A percentile compares a stretch with the other conserved stretches of the same genome.
Evolutionary conservation across 2,113 vertebrate genomes (phyloP).

Genomic region (Suricata suricatta): DNA sequence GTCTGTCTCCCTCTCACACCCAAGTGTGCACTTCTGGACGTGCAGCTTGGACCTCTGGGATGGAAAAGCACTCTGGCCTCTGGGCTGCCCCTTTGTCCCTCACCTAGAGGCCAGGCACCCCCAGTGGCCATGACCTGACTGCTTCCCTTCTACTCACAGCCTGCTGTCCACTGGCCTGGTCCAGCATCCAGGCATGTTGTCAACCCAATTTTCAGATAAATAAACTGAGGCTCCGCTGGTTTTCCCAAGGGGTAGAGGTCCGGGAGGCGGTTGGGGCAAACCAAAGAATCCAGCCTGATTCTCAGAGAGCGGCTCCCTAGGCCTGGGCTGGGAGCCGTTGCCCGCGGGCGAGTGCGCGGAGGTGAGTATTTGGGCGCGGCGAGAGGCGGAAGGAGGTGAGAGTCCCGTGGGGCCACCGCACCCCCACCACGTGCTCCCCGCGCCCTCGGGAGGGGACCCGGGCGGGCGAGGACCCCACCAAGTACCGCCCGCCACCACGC

Average conservation of each 20-base stretch:
- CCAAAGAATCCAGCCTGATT: neutral
- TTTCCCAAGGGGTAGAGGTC: neutral
- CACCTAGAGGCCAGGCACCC: neutral
- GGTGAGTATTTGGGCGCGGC: neutral
- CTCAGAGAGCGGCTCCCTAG: neutral
- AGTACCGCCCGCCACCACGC: neutral
- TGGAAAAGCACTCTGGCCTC: neutral
- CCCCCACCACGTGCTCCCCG: neutral
- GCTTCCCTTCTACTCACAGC: neutral
- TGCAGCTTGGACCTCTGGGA: neutral
- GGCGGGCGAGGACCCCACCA: neutral
- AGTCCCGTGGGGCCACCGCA: neutral
- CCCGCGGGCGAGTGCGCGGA: neutral
- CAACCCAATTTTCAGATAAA: neutral
- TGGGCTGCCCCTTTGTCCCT: neutral
- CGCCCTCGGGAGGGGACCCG: neutral
- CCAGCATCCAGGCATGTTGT: neutral
- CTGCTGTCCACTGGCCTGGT: fast-evolving
- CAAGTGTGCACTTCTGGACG: neutral
- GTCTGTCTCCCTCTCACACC: neutral
- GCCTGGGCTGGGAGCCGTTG: neutral
- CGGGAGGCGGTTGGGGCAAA: fast-evolving
- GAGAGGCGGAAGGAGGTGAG: neutral
- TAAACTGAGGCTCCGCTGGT: neutral
- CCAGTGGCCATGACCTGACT: too few relatives aligned